Conservation (phyloP, 2,888 invertebrate genomes). For the Dicycla oo region DNA sequence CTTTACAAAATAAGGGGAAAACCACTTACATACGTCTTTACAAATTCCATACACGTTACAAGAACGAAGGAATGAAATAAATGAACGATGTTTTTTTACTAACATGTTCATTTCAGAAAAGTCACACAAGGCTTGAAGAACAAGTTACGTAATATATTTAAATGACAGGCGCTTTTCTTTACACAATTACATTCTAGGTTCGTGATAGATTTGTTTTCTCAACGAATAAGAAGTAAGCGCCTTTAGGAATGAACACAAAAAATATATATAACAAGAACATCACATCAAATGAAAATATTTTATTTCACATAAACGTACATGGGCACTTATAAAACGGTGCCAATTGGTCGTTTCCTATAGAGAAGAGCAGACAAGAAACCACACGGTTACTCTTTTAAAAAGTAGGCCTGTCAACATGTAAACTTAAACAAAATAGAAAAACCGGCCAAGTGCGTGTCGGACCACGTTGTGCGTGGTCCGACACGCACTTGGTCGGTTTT, state of each 20-base stretch:
- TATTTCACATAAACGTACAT: no score
- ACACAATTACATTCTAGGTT: conserved; percentile 18
- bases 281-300: no score
- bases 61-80: conserved; percentile 9
- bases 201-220: conserved; percentile 27
- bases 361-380: no score
- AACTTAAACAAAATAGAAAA: no score
- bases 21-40: conserved; percentile 4
- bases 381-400: no score
- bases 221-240: neutral
- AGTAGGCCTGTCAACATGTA: no score
- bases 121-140: conserved; percentile 5
- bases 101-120: conserved; percentile 19
- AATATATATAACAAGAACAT: neutral
- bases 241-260: conserved; percentile 6
- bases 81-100: conserved; percentile 27
- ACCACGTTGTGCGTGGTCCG: no score
- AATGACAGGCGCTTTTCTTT: conserved; percentile 12
- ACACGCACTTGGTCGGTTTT: no score
- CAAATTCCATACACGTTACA: conserved; percentile 34
- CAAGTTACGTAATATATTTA: conserved; percentile 18
- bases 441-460: no score
- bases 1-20: conserved; percentile 3
- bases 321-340: no score
- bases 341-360: no score